These are phyloP conservation scores for Todiramphus chloris DNA, from an alignment of 2,113 vertebrate genomes.

Conservation along the genomic window DNA sequence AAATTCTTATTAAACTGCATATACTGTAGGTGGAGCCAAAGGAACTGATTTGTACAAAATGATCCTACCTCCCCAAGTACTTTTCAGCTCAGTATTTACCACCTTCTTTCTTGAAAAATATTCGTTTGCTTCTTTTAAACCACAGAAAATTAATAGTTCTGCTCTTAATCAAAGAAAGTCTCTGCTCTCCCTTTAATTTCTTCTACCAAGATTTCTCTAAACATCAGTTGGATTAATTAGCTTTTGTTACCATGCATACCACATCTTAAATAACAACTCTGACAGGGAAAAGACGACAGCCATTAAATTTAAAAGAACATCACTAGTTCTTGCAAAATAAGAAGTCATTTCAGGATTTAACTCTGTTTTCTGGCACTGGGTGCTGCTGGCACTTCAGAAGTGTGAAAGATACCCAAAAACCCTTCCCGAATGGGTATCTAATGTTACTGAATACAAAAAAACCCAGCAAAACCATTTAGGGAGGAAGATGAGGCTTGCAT, in stretches of 20 bases:
- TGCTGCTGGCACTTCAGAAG: not conserved
- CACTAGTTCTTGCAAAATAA: not conserved
- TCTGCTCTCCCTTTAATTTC: not conserved
- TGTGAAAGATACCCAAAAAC: not conserved
- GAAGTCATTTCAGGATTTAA: not conserved
- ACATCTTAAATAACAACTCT: not conserved
- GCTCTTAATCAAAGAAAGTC: not conserved
- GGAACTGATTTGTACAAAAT: conserved; percentile 26
- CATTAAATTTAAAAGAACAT: not conserved
- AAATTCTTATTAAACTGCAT: not conserved
- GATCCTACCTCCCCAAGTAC: not conserved
- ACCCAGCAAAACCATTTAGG: not conserved
- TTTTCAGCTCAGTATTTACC: not conserved
- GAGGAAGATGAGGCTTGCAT: not conserved
- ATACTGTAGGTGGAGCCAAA: conserved; percentile 65
- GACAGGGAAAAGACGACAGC: not conserved
- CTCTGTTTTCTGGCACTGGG: not conserved
- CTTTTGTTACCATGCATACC: not conserved
- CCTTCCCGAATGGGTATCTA: not conserved
- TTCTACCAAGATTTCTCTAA: not conserved
- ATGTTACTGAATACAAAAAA: not conserved
- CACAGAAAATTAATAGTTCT: not conserved
- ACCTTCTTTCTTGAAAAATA: not conserved
- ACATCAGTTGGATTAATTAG: not conserved
- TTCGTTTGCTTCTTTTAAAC: not conserved